Conservation (phyloP, 2,797 vertebrate genomes). For the Eurystomus glaucurus region DNA sequence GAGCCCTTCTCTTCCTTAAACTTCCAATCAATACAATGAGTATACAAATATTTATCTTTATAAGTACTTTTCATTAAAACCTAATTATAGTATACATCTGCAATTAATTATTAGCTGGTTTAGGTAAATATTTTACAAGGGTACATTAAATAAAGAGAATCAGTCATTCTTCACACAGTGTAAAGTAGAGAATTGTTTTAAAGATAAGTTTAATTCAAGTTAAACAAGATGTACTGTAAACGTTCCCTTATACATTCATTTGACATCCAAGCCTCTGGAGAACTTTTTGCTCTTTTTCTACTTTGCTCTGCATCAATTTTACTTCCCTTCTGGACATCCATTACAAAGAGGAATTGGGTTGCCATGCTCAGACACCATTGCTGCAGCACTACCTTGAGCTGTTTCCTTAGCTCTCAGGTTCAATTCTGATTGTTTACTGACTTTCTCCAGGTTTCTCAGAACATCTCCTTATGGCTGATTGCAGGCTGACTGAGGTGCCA, state of each 20-base stretch:
- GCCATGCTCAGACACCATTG: background rate
- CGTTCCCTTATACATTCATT: background rate
- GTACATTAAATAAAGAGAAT: background rate
- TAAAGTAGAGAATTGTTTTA: background rate
- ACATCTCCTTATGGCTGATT: background rate
- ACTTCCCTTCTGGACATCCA: conserved; percentile 18
- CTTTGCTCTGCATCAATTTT: conserved; percentile 22
- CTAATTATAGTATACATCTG: conserved; percentile 6
- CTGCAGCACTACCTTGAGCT: background rate
- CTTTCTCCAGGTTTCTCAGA: background rate
- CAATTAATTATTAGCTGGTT: conserved; percentile 15
- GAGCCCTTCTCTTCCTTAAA: background rate
- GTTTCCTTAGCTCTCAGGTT: background rate
- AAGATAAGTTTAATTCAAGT: conserved; percentile 5
- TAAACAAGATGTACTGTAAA: background rate
- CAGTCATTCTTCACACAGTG: background rate
- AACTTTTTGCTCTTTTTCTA: conserved; percentile 37
- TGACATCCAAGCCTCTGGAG: background rate
- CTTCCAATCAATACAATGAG: background rate
- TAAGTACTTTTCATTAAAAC: conserved; percentile 28
- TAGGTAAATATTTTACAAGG: background rate
- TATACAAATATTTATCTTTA: conserved; percentile 45
- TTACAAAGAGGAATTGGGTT: conserved; percentile 28
- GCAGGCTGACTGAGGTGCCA: background rate
- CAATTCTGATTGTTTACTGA: conserved; percentile 33